Evolutionary conservation across 1,140 invertebrate species (phyloP), one percentile per base, ranked within the genome.

Genomic region (Whitmania pigra): DNA sequence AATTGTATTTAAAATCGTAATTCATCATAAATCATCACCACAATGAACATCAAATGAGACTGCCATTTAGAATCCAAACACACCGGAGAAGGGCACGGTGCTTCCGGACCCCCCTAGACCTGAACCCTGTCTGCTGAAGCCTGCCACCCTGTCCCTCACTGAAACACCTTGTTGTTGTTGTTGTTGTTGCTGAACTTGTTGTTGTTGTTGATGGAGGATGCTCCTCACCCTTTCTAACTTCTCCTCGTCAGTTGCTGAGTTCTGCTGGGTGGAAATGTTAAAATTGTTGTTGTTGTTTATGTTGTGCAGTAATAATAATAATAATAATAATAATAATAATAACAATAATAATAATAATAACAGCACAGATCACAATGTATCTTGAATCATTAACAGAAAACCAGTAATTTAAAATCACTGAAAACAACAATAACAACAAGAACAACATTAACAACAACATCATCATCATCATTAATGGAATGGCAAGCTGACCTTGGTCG

Each of bases 401-500:
- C 49, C 49, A 70, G n/a, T 53, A 53, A 18, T 20, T 2, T 43
- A 29, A n/a, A 18, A 15, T 36, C 69, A 25, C 29, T 31, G 20
- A n/a, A 7, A 36, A n/a, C 15, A 15, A n/a, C 27, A 71, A 25
- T 55, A 49, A 22, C 22, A 53, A 25, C 25, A 27, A 53, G 9
- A 25, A 25, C 53, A 53, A n/a, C 9, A 60, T 9, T 0, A 71
- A 82, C 73, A 84, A 71, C 73, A 20, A 76, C 81, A 80, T 88
- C 90, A 31, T 89, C 87, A 60, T 88, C 17, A 25, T 0, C 43
- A 71, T 25, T 22, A 54, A 22, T 7, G 11, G 9, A 25, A 27
- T 54, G 90, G 84, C 90, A 13, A 49, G 15, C 43, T 49, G 90
- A 53, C 88, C 77, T 25, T 90, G 63, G 91, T 92, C 74, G 93